Percentiles rank a stretch among this genome's conserved stretches.
Evolutionary conservation across 2,797 vertebrate genomes (phyloP).

Genomic region (Macroramphosus scolopax): DNA sequence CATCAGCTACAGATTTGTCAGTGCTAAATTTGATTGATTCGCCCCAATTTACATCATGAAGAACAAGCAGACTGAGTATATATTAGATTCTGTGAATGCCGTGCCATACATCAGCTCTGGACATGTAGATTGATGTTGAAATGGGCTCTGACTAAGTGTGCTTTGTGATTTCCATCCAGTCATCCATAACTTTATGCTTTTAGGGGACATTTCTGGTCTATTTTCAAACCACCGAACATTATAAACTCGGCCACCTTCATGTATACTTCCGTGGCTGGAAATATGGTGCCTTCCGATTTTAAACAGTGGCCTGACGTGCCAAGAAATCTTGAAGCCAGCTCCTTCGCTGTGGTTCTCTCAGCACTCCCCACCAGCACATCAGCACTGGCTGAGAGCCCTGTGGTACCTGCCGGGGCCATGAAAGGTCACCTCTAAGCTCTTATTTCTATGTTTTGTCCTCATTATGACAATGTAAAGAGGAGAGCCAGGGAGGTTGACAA

Average conservation of each 20-base stretch:
- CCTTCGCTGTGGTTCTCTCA: conserved; percentile 61
- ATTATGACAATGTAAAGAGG: conserved; percentile 19
- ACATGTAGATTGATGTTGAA: conserved; percentile 42
- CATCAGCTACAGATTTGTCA: conserved; percentile 21
- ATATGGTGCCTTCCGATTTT: conserved; percentile 58
- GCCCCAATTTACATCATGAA: conserved; percentile 21
- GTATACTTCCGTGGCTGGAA: conserved; percentile 44
- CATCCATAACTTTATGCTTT: conserved; percentile 54
- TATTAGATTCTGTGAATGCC: conserved; percentile 20
- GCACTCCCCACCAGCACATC: conserved; percentile 34
- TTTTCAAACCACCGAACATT: conserved; percentile 68
- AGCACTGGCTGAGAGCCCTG: conserved; percentile 54
- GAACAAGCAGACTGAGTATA: conserved; percentile 9
- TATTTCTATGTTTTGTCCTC: conserved; percentile 39
- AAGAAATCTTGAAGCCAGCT: conserved; percentile 53
- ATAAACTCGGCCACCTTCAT: conserved; percentile 53
- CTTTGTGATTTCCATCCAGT: conserved; percentile 49
- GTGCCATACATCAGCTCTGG: conserved; percentile 24
- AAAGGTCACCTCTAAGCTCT: conserved; percentile 38
- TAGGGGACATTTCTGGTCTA: conserved; percentile 45
- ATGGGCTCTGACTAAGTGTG: conserved; percentile 33
- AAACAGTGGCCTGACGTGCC: conserved; percentile 56
- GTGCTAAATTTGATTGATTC: conserved; percentile 20
- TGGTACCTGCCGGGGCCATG: conserved; percentile 41
- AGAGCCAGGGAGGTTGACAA: conserved; percentile 22